Percentiles rank a stretch among this genome's conserved stretches.
Conservation (phyloP, 2,113 vertebrate genomes). For the Nyctibius bracteatus region DNA sequence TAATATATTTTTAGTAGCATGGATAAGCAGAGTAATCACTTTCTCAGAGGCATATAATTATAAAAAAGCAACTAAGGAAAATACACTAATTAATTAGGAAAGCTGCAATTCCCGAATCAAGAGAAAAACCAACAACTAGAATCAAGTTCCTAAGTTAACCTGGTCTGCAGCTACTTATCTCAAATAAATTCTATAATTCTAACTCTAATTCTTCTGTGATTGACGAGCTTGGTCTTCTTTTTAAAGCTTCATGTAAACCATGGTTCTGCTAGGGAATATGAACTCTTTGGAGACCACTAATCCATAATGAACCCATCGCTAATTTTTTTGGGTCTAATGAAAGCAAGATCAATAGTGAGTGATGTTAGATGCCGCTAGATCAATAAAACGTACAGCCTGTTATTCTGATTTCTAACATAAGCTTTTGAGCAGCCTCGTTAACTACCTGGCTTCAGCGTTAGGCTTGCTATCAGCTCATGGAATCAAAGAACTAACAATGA, state of each 20-base stretch:
- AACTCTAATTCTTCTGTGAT: not conserved
- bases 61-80: not conserved
- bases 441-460: not conserved
- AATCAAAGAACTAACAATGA: conserved; percentile 6
- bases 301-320: not conserved
- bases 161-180: not conserved
- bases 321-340: not conserved
- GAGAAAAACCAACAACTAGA: not conserved
- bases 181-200: not conserved
- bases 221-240: not conserved
- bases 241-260: not conserved
- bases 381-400: not conserved
- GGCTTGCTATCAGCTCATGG: not conserved
- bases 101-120: not conserved
- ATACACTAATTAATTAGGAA: not conserved
- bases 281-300: not conserved
- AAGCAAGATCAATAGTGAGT: not conserved
- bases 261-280: fast-evolving
- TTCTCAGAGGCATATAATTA: not conserved
- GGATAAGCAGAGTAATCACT: not conserved
- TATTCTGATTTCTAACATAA: not conserved
- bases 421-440: not conserved
- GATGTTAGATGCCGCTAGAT: not conserved
- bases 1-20: not conserved
- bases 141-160: not conserved